Conservation (phyloP, 2,888 invertebrate species). For the Halictus quadricinctus region DNA sequence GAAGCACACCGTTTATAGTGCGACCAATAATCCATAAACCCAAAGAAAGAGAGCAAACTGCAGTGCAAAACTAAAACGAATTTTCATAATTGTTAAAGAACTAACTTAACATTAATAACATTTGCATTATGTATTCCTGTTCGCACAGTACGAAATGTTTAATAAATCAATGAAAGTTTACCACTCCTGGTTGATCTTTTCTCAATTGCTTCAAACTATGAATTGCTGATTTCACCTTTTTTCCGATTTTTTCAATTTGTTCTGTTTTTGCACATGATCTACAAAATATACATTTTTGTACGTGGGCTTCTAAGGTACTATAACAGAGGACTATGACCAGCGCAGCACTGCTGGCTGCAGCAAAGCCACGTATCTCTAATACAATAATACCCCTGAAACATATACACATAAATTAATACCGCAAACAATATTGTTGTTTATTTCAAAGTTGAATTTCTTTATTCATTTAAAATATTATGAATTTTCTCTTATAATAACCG, state of each 20-base stretch:
- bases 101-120: not conserved
- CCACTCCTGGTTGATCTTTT: conserved; percentile 77
- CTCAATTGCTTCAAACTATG: conserved; percentile 73
- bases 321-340: conserved; percentile 78
- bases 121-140: conserved; percentile 1
- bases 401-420: not conserved
- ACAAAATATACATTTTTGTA: conserved; percentile 65
- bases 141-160: not conserved
- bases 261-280: conserved; percentile 73
- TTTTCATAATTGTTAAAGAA: conserved; percentile 19
- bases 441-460: not conserved
- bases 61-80: conserved; percentile 77
- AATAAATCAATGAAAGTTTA: conserved; percentile 61
- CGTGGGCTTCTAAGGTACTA: conserved; percentile 77
- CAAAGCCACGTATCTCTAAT: conserved; percentile 79
- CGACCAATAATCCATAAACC: conserved; percentile 77
- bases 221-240: conserved; percentile 70
- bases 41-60: conserved; percentile 74
- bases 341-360: conserved; percentile 80
- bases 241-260: conserved; percentile 73
- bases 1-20: conserved; percentile 74
- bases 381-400: conserved; percentile 77
- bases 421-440: not conserved
- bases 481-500: not conserved
- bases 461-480: not conserved